Conservation (phyloP, 2,888 invertebrate species). For the Daptonema setosum region DNA sequence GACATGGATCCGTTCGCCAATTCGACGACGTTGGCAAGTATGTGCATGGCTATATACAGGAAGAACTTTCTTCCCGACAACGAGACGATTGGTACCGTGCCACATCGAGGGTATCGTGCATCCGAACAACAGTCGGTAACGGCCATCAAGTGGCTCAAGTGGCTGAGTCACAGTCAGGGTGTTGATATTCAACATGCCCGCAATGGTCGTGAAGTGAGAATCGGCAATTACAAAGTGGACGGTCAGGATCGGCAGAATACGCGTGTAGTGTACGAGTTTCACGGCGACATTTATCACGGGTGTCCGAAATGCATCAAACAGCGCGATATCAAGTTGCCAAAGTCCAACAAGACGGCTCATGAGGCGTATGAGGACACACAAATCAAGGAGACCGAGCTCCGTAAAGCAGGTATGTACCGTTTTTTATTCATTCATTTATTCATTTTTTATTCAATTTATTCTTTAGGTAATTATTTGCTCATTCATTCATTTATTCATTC, state of each 20-base stretch:
- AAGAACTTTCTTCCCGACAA: slow-evolving; percentile 5
- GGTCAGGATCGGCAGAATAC: slow-evolving; percentile 4
- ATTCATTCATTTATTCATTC: too few relatives aligned
- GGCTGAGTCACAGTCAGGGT: slow-evolving; percentile 1
- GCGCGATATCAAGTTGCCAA: not conserved
- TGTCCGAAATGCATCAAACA: not conserved
- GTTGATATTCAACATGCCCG: slow-evolving; percentile 6
- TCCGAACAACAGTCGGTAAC: slow-evolving; percentile 5
- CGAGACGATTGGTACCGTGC: slow-evolving; percentile 10
- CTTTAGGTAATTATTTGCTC: too few relatives aligned
- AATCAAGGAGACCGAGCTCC: not conserved
- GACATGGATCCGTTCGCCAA: slow-evolving; percentile 9
- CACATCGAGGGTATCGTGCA: slow-evolving; percentile 7
- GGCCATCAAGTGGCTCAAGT: slow-evolving; percentile 11
- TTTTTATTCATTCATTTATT: too few relatives aligned
- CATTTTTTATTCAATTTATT: too few relatives aligned
- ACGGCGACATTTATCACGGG: slow-evolving; percentile 1
- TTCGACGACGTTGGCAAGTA: slow-evolving; percentile 10
- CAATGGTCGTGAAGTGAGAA: slow-evolving; percentile 8
- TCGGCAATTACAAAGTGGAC: slow-evolving; percentile 10
- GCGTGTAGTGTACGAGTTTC: slow-evolving; percentile 1
- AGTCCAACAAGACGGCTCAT: not conserved
- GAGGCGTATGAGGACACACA: not conserved
- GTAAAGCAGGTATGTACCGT: too few relatives aligned
- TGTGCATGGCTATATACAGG: slow-evolving; percentile 10